Percentiles rank a stretch among this genome's conserved stretches.
These are phyloP conservation scores for Sminthurinus signatus DNA, from an alignment of 1,140 invertebrate genomes.

Conservation along the genomic window DNA sequence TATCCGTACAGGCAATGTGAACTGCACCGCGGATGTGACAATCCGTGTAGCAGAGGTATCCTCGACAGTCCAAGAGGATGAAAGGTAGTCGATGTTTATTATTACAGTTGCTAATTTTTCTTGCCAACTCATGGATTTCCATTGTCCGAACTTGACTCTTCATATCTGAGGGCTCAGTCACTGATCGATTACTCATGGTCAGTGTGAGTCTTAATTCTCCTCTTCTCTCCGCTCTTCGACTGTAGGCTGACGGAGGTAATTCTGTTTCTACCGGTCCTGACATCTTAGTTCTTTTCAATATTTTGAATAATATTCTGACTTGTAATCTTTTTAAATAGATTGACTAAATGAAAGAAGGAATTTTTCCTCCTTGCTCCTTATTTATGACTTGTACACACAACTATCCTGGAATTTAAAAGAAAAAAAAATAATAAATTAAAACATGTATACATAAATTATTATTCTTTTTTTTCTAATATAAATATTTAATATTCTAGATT, in stretches of 20 bases:
- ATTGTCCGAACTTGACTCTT: constrained; percentile 32
- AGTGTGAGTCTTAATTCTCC: constrained; percentile 37
- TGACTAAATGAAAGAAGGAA: no score
- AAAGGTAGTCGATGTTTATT: constrained; percentile 32
- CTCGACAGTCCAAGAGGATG: constrained; percentile 55
- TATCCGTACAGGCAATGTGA: constrained; percentile 67
- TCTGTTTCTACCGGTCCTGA: constrained; percentile 42
- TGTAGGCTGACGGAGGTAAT: constrained; percentile 34
- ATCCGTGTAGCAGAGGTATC: constrained; percentile 64
- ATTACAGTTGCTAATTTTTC: constrained; percentile 21
- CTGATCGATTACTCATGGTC: constrained; percentile 11
- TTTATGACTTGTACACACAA: background rate
- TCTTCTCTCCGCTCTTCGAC: constrained; percentile 9
- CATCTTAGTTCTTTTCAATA: background rate
- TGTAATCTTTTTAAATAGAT: no score
- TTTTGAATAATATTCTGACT: background rate
- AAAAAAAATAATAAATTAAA: constrained; percentile 16
- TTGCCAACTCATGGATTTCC: constrained; percentile 27
- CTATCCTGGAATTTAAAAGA: background rate
- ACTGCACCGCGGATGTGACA: constrained; percentile 65
- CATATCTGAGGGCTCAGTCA: constrained; percentile 28
- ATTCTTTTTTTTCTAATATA: no score
- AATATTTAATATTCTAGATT: no score
- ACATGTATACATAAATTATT: no score
- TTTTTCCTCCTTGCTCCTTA: background rate